These are phyloP conservation scores for Acleris holmiana DNA, from an alignment of 2,888 invertebrate genomes.

Conservation along the genomic window DNA sequence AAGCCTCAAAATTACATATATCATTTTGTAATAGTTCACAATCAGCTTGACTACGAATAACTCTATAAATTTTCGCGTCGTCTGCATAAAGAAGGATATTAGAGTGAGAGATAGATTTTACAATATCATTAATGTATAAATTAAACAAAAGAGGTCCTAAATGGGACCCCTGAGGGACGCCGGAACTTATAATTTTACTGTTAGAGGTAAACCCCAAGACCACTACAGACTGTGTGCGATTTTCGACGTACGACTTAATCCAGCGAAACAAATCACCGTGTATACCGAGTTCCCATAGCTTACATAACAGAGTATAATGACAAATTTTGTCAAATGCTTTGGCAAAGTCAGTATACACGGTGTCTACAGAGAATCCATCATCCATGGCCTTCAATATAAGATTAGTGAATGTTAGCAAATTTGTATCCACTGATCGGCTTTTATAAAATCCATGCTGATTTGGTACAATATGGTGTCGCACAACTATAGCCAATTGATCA, in stretches of 20 bases:
- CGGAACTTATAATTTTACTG: slow-evolving; percentile 1
- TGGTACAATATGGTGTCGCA: too few relatives aligned
- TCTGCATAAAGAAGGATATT: not conserved
- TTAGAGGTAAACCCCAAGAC: not conserved
- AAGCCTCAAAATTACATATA: too few relatives aligned
- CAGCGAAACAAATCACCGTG: slow-evolving; percentile 6
- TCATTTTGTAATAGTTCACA: not conserved
- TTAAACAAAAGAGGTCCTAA: not conserved
- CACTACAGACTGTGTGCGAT: not conserved
- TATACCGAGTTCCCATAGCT: not conserved
- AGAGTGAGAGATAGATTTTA: too few relatives aligned
- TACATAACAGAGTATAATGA: not conserved
- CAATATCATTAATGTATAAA: too few relatives aligned
- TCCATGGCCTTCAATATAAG: not conserved
- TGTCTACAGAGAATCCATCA: not conserved
- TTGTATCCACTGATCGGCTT: not conserved
- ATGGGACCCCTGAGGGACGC: slow-evolving; percentile 1
- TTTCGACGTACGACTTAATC: not conserved
- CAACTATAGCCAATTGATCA: too few relatives aligned
- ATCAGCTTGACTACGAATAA: slow-evolving; percentile 1
- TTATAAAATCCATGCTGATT: slow-evolving; percentile 1
- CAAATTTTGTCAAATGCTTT: slow-evolving; percentile 3
- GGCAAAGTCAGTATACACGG: slow-evolving; percentile 5
- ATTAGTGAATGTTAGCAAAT: not conserved
- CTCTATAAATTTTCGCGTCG: not conserved